Conservation (phyloP, 2,888 invertebrate genomes). For the Anarsia innoxiella region DNA sequence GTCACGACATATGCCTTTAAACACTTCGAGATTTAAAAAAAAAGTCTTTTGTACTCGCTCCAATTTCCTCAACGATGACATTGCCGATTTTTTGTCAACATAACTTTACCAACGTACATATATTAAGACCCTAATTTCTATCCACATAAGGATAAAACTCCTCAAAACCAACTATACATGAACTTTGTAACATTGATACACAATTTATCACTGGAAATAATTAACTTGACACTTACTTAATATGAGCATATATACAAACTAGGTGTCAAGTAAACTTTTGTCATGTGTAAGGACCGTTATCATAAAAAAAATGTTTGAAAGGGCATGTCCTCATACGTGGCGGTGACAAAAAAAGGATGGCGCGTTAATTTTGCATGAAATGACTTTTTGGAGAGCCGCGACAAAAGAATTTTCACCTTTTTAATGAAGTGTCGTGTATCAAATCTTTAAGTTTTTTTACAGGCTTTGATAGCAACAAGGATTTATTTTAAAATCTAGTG, state of each 20-base stretch:
- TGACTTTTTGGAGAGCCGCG: slow-evolving; percentile 37
- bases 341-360: slow-evolving; percentile 43
- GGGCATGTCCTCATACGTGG: slow-evolving; percentile 37
- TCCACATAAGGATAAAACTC: too few relatives aligned
- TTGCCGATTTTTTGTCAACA: slow-evolving; percentile 39
- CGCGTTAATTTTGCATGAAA: slow-evolving; percentile 65
- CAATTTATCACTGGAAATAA: too few relatives aligned
- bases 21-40: slow-evolving; percentile 16
- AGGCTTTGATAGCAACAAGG: background rate
- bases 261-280: too few relatives aligned
- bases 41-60: slow-evolving; percentile 31
- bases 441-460: too few relatives aligned
- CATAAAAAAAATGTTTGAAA: slow-evolving; percentile 37
- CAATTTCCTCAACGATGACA: slow-evolving; percentile 48
- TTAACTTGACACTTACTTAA: too few relatives aligned
- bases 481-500: background rate
- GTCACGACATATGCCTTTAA: slow-evolving; percentile 24
- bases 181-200: slow-evolving; percentile 19
- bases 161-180: slow-evolving; percentile 10
- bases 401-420: slow-evolving; percentile 16
- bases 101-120: too few relatives aligned
- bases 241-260: too few relatives aligned
- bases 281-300: slow-evolving; percentile 40
- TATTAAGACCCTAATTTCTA: too few relatives aligned
- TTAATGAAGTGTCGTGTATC: too few relatives aligned